These are phyloP conservation scores for Macquaria ambigua DNA, from an alignment of 2,113 vertebrate genomes.

Conservation along the genomic window DNA sequence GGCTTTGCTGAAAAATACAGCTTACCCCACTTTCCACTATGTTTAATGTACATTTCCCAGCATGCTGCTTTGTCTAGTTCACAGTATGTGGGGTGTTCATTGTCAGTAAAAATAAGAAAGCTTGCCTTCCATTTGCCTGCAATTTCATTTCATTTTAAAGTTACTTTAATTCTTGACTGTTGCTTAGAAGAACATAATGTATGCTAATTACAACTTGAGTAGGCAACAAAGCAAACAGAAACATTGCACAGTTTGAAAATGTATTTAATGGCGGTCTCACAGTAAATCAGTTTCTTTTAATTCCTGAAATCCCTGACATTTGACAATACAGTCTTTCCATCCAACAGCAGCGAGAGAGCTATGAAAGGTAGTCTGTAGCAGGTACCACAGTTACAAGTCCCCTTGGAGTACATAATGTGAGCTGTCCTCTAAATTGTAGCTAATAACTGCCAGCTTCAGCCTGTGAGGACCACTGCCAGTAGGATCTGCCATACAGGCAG, in stretches of 20 bases:
- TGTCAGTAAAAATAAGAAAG: slow-evolving; percentile 10
- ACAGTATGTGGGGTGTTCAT: background rate
- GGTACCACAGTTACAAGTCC: slow-evolving; percentile 67
- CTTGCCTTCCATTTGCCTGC: background rate
- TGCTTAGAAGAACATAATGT: slow-evolving; percentile 23
- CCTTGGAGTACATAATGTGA: slow-evolving; percentile 69
- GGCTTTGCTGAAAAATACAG: background rate
- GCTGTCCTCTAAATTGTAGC: slow-evolving; percentile 73
- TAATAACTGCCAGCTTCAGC: slow-evolving; percentile 76
- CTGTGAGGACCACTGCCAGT: slow-evolving; percentile 63
- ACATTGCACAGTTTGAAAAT: background rate
- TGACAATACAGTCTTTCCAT: slow-evolving; percentile 18
- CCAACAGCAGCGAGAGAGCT: slow-evolving; percentile 21
- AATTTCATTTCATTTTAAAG: background rate
- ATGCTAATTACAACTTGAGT: slow-evolving; percentile 21
- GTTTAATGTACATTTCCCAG: slow-evolving; percentile 2
- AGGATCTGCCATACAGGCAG: slow-evolving; percentile 69
- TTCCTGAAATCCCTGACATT: slow-evolving; percentile 15
- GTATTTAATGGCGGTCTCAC: background rate
- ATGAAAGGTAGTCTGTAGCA: slow-evolving; percentile 40
- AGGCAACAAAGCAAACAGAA: background rate
- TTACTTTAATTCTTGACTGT: background rate
- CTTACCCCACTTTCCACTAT: background rate
- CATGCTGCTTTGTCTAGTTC: background rate
- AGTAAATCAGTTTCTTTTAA: slow-evolving; percentile 36